Base-by-base conservation (phyloP, 2,113 vertebrate genomes). In the Diadophis punctatus region DNA sequence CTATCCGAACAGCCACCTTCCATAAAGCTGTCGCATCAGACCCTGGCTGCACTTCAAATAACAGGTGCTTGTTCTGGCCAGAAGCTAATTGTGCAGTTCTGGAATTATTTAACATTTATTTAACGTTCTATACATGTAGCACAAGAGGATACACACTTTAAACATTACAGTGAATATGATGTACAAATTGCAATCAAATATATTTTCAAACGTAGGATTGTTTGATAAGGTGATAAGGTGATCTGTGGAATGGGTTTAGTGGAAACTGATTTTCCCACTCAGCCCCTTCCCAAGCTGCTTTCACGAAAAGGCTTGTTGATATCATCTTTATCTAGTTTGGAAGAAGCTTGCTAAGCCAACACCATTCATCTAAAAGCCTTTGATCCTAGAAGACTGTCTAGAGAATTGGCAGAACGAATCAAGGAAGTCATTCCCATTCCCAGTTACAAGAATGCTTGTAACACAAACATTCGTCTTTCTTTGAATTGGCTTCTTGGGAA, bases 31-130 rank as follows among this genome's bases (percentile, higher is more conserved):
- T 98, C 88, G 99, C 96, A 93, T 99, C 99, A n/a, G 99, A 99
- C 55, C 98, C 98, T 89, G 99, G 98, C 88, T 98, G 98, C 52
- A 99, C 99, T 95, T 99, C 99, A 97, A 99, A 99, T 51, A 99
- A 97, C 86, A 99, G 98, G 96, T 99, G 99, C 95, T 99, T 99
- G 94, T 98, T 98, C 95, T 99, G 99, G 80, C 98, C 98, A 92
- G 98, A 96, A 90, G 98, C 98, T 34, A 99, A 96, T 93, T 98
- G 98, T 94, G 98, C 98, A 87, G 98, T 99, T 92, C 99, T 99
- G 95, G 95, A 97, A 96, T 39, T 93, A 93, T 96, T 90, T 86
- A 93, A 92, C 25, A 34, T 68, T 86, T 89, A 55, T 85, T 94
- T 90, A 90, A 91, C 0, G 0, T 1, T 56, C 30, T 0, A 1